Base-by-base conservation (phyloP, 2,888 invertebrate species). In the Mellilla xanthometata region DNA sequence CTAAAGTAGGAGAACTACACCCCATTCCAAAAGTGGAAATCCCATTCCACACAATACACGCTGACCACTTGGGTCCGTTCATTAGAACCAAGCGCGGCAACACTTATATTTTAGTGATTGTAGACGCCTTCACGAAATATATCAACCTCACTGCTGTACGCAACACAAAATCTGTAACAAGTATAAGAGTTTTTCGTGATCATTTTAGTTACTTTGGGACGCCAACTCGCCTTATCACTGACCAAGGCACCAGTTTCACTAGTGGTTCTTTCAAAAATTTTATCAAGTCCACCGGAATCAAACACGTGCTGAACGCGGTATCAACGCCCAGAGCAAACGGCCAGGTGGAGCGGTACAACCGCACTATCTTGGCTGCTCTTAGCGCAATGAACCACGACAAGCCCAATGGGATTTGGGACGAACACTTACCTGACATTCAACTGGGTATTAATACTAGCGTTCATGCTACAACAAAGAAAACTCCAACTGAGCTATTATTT, bases 11-110 rank as follows among this genome's bases (percentile, higher is more conserved):
- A 3, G 29, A 39, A 3, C 15, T 48, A 7, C 48, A 48, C 8
- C 48, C 48, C 1, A 42, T 42, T 0, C 30, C 42, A 1, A 48
- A 48, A 28, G 1, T 23, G 2, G 13, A 12, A 0, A 4, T 1
- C 1, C 12, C 26, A 0, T 42, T 48, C 9, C 30, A 48, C 5
- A 42, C 39, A 0, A 1, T 48, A 1, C 48, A 39, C 12, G 8
- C 34, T 0, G 38, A 48, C 11, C 42, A 48, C n/a, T 2, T 48
- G 9, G 48, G 48, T 0, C 42, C 48, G 2, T 48, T 48, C 12
- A 11, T 39, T 3, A 12, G 12, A 6, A 34, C 29, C 5, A 48
- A 39, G 7, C 29, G 22, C 4, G 13, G 27, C 0, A 42, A 42
- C 11, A 13, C 26, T 0, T 39, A 48, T 7, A 42, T 48, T 7